A percentile compares a stretch with the other conserved stretches of the same genome.
Conservation (phyloP, 1,140 invertebrate genomes). For the Stegodyphus dumicola region DNA sequence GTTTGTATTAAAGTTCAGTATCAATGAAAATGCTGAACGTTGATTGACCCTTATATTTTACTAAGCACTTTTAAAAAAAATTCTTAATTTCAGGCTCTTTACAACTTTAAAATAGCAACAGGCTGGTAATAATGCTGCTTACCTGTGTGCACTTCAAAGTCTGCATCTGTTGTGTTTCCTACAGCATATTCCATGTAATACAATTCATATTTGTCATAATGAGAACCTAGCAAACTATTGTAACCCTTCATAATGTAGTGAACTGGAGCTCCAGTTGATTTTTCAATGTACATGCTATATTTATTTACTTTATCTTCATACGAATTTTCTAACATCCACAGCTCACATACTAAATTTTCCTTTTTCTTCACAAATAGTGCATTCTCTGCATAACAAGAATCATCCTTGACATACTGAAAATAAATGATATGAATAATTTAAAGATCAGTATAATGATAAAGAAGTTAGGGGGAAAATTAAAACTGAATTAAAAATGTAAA, state of each 20-base stretch:
- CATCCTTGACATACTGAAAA: conserved; percentile 65
- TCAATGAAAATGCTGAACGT: too few relatives aligned
- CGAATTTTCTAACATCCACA: conserved; percentile 78
- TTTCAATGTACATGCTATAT: conserved; percentile 81
- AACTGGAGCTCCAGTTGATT: conserved; percentile 72
- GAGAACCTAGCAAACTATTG: conserved; percentile 90
- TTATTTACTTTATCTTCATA: conserved; percentile 85
- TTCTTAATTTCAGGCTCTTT: too few relatives aligned
- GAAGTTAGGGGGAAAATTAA: background rate
- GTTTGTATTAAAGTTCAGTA: too few relatives aligned
- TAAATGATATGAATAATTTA: conserved; percentile 22
- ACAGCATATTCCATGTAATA: conserved; percentile 81
- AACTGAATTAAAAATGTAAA: background rate
- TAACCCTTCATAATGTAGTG: conserved; percentile 94
- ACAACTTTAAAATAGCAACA: too few relatives aligned
- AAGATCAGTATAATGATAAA: background rate
- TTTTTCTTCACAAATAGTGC: background rate
- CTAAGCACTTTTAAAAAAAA: too few relatives aligned
- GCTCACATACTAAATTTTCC: conserved; percentile 71
- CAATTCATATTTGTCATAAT: conserved; percentile 95
- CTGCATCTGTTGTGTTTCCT: conserved; percentile 73
- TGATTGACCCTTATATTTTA: too few relatives aligned
- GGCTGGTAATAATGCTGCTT: background rate
- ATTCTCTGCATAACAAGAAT: conserved; percentile 18
- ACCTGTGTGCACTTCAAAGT: conserved; percentile 74